These are phyloP conservation scores for Beroe forskalii DNA, from an alignment of 37 sponge, comb jelly and placozoan species.

Conservation along the genomic window DNA sequence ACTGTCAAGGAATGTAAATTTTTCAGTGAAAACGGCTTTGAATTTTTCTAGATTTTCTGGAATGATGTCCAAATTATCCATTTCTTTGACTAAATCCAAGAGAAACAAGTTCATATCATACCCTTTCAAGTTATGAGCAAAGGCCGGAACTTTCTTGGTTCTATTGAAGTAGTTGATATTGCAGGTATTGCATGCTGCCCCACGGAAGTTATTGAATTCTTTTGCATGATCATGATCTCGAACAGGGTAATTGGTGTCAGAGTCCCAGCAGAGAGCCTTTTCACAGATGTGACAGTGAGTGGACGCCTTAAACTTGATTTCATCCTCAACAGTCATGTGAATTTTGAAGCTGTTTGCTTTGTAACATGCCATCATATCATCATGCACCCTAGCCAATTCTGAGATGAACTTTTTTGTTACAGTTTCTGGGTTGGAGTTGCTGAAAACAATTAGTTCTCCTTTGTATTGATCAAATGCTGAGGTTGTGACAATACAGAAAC, in stretches of 20 bases:
- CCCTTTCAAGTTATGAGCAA: constrained; percentile 42
- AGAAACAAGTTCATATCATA: constrained; percentile 24
- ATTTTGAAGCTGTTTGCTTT: background rate
- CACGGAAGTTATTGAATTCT: constrained; percentile 16
- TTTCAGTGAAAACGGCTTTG: constrained; percentile 44
- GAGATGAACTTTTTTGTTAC: background rate
- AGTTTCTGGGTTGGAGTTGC: background rate
- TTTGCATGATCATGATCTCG: constrained; percentile 33
- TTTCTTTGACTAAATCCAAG: background rate
- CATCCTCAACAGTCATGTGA: constrained; percentile 21
- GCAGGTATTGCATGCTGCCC: constrained; percentile 33
- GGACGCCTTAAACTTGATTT: background rate
- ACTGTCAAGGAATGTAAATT: constrained; percentile 27
- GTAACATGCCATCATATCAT: constrained; percentile 18
- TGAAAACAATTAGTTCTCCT: background rate
- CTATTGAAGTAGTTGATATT: constrained; percentile 38
- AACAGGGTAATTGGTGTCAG: background rate
- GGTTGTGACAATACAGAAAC: constrained; percentile 3
- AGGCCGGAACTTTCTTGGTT: constrained; percentile 19
- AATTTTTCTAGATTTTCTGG: constrained; percentile 41
- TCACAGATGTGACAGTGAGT: background rate
- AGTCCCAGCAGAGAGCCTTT: background rate
- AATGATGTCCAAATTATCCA: background rate
- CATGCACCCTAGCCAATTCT: background rate
- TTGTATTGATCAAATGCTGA: constrained; percentile 8